A percentile compares a stretch with the other conserved stretches of the same genome.
Conservation (phyloP, 2,113 vertebrate species). For the Macroglossus sobrinus region DNA sequence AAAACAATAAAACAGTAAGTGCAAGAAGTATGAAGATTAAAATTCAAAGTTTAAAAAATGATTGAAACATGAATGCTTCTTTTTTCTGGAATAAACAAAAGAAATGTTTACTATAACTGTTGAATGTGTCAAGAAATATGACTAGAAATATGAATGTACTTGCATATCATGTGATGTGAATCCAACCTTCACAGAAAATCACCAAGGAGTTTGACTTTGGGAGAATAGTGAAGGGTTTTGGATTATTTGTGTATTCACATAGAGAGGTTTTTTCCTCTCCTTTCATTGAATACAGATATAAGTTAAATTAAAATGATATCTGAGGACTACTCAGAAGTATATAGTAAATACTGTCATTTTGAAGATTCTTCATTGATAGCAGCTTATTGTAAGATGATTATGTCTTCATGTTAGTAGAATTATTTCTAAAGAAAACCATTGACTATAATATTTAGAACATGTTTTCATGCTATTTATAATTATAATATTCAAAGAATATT, state of each 20-base stretch:
- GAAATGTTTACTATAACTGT: background rate
- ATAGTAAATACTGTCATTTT: background rate
- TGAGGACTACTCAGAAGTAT: background rate
- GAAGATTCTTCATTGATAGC: background rate
- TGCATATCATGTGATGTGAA: background rate
- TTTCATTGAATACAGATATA: background rate
- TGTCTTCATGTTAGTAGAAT: too few species aligned
- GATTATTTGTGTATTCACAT: background rate
- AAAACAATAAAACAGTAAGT: background rate
- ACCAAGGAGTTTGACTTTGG: background rate
- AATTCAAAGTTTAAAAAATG: background rate
- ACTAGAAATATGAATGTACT: background rate
- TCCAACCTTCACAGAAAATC: background rate
- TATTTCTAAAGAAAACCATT: background rate
- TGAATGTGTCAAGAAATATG: background rate
- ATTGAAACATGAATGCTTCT: background rate
- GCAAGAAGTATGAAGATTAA: background rate
- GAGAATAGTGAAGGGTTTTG: background rate
- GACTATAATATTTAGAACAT: background rate
- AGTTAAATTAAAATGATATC: slow-evolving; percentile 12
- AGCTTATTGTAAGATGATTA: background rate
- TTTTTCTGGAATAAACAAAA: slow-evolving; percentile 1
- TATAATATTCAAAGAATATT: background rate
- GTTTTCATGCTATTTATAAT: background rate
- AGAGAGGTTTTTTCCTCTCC: background rate